Percentiles rank a stretch among this genome's conserved stretches.
Evolutionary conservation across 2,113 vertebrate genomes (phyloP).

Genomic region (Callipepla californica): DNA sequence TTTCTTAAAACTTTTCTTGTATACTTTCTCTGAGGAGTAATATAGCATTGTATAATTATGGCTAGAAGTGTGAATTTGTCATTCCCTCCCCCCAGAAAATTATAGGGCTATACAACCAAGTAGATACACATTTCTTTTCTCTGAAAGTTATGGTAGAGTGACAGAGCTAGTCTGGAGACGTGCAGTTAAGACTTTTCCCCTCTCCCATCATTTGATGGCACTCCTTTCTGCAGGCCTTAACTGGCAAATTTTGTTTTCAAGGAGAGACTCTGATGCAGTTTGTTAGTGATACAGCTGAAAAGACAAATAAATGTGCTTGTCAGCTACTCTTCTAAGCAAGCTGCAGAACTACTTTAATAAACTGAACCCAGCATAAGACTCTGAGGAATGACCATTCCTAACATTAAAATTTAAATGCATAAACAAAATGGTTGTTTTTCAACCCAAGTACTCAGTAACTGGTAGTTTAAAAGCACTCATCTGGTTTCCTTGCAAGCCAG

Average conservation of each 20-base stretch:
- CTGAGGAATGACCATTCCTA: background rate
- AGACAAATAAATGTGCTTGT: background rate
- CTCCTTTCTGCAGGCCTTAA: background rate
- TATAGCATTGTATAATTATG: background rate
- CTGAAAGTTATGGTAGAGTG: background rate
- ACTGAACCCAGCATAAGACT: background rate
- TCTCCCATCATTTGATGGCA: background rate
- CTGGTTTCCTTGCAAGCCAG: background rate
- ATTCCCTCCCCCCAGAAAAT: background rate
- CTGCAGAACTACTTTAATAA: background rate
- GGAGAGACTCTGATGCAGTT: background rate
- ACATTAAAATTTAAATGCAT: background rate
- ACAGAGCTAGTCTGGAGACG: background rate
- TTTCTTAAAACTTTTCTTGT: background rate
- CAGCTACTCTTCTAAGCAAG: background rate
- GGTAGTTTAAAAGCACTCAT: background rate
- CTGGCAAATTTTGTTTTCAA: constrained; percentile 9
- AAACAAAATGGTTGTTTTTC: background rate
- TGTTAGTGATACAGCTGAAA: background rate
- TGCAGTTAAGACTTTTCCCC: background rate
- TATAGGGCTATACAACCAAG: background rate
- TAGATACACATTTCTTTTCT: background rate
- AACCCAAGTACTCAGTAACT: background rate
- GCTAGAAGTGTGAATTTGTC: background rate
- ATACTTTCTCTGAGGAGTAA: background rate